Evolutionary conservation across 1,140 invertebrate genomes (phyloP).

Genomic region (Pollicipes pollicipes): DNA sequence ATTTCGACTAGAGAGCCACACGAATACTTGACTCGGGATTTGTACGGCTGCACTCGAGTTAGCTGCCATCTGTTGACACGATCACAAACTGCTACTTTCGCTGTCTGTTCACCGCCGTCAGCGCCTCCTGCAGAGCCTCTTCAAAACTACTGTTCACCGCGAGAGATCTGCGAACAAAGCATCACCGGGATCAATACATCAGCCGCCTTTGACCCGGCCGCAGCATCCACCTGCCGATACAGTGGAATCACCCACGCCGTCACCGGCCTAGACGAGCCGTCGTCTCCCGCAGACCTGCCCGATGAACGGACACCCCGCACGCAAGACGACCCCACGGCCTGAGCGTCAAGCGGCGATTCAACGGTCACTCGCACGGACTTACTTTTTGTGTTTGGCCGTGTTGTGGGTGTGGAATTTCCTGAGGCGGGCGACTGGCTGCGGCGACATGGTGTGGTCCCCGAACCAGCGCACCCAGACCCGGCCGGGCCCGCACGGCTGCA

Average conservation of each 20-base stretch:
- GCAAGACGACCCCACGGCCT: too few species aligned
- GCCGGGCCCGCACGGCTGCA: neutral
- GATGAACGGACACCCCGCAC: too few species aligned
- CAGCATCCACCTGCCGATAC: too few species aligned
- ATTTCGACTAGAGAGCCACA: neutral
- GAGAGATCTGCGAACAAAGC: neutral
- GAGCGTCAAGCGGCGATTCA: neutral
- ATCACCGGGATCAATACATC: neutral
- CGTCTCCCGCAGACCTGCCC: too few species aligned
- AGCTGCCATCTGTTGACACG: neutral
- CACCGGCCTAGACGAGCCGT: too few species aligned
- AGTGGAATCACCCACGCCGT: too few species aligned
- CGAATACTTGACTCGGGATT: neutral
- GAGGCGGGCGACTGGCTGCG: neutral
- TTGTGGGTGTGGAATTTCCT: neutral
- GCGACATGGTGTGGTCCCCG: neutral
- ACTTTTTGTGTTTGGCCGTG: constrained; percentile 4
- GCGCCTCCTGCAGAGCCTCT: constrained; percentile 3
- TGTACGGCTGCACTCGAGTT: neutral
- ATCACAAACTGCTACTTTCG: neutral
- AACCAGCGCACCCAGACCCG: neutral
- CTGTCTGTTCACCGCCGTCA: neutral
- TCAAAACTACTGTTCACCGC: neutral
- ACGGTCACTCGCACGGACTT: neutral
- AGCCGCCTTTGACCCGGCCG: too few species aligned